These are phyloP conservation scores for Myocastor coypus DNA, from an alignment of 2,113 vertebrate species.

Conservation along the genomic window DNA sequence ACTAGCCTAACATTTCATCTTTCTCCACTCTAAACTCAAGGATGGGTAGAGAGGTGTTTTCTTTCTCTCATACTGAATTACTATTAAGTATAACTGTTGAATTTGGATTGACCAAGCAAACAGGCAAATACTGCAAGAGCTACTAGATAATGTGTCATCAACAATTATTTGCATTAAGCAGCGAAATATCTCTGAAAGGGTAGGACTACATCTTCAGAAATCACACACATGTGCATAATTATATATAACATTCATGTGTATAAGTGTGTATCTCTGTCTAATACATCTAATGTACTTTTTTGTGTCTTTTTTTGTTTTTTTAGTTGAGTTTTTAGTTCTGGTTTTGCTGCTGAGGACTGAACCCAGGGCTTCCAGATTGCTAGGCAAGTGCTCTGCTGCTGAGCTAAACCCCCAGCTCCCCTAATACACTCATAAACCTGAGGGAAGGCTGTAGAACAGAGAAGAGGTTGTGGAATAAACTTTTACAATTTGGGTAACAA, in stretches of 20 bases:
- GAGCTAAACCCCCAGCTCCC: too few relatives aligned
- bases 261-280: neutral
- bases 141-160: neutral
- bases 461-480: neutral
- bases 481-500: neutral
- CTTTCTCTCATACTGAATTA: slow-evolving; percentile 61
- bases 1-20: slow-evolving; percentile 74
- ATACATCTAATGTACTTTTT: too few relatives aligned
- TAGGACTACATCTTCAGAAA: slow-evolving; percentile 17
- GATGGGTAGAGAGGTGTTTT: slow-evolving; percentile 59
- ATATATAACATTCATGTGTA: neutral
- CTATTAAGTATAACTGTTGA: slow-evolving; percentile 63
- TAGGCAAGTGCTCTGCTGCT: too few relatives aligned
- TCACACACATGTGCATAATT: neutral
- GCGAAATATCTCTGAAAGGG: slow-evolving; percentile 22
- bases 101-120: slow-evolving; percentile 61
- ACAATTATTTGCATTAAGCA: neutral
- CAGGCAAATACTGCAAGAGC: neutral
- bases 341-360: too few relatives aligned
- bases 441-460: neutral
- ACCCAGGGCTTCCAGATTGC: too few relatives aligned
- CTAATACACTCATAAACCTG: neutral
- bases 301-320: too few relatives aligned
- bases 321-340: too few relatives aligned
- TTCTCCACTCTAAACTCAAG: slow-evolving; percentile 57